phyloP scores from a whole-genome alignment of 2,888 invertebrate species.

The Pyrrhia umbra region DNA sequence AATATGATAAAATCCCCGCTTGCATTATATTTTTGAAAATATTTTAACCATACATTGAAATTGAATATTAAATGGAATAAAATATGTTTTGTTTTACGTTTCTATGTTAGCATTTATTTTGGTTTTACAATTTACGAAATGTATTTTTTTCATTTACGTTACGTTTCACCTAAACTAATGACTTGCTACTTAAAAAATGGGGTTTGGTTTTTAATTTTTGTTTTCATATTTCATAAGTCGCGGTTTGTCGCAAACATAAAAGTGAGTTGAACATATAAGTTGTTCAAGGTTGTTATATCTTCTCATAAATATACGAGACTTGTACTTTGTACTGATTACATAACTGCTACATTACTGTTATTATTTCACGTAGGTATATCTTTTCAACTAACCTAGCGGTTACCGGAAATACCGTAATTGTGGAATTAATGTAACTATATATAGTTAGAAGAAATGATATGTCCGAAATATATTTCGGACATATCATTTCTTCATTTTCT shows the following conservation, averaged over 20 bases:
- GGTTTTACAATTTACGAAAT: conserved; percentile 10
- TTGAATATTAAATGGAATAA: too few relatives aligned
- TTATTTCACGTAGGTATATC: conserved; percentile 43
- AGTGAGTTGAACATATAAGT: conserved; percentile 27
- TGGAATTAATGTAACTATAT: too few relatives aligned
- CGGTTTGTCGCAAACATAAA: conserved; percentile 44
- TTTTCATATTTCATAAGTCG: conserved; percentile 26
- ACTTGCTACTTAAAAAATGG: conserved; percentile 10
- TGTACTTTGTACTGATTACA: conserved; percentile 46
- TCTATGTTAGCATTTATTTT: conserved; percentile 6
- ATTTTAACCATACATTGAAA: too few relatives aligned
- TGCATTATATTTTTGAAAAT: conserved; percentile 14
- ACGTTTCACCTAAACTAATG: background rate
- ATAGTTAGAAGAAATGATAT: too few relatives aligned
- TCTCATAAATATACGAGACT: conserved; percentile 44
- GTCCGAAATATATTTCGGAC: too few relatives aligned
- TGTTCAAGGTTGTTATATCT: conserved; percentile 50
- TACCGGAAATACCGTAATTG: background rate
- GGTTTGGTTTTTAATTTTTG: conserved; percentile 19
- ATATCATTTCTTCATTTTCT: too few relatives aligned
- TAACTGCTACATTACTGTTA: conserved; percentile 52
- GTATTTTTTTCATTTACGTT: background rate
- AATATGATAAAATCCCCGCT: background rate
- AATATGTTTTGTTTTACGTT: conserved; percentile 13
- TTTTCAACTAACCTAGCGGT: conserved; percentile 36